Conservation (phyloP, 2,888 invertebrate species). For the Adela reaumurella region DNA sequence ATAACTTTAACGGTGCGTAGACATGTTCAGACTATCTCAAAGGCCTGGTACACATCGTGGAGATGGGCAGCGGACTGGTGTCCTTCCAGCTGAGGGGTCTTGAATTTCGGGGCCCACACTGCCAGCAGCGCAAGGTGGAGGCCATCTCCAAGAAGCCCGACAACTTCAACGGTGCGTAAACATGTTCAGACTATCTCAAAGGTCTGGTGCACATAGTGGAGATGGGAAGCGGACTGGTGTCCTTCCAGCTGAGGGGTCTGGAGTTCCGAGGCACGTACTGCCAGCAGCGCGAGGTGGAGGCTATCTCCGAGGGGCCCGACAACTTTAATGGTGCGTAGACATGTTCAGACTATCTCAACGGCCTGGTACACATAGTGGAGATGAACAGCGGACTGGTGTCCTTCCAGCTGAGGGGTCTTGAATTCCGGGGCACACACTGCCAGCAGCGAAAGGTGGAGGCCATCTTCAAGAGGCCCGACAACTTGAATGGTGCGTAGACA, state of each 20-base stretch:
- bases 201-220: conserved; percentile 97
- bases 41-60: conserved; percentile 96
- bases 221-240: conserved; percentile 95
- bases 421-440: conserved; percentile 98
- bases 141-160: conserved; percentile 97
- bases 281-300: conserved; percentile 97
- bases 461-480: conserved; percentile 94
- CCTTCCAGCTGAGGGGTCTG: conserved; percentile 95
- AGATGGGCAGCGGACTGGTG: conserved; percentile 95
- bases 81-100: conserved; percentile 97
- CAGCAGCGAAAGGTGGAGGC: conserved; percentile 99
- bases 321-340: conserved; percentile 83
- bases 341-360: conserved; percentile 97
- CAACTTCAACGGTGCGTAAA: conserved; percentile 81
- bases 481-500: conserved; percentile 80
- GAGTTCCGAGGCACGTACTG: conserved; percentile 99
- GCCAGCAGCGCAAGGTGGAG: conserved; percentile 97
- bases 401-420: conserved; percentile 95
- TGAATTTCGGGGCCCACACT: conserved; percentile 98
- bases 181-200: conserved; percentile 96
- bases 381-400: conserved; percentile 97
- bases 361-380: conserved; percentile 96
- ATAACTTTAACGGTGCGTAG: conserved; percentile 83
- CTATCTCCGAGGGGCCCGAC: conserved; percentile 95
- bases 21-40: conserved; percentile 97